These are phyloP conservation scores for Aptenodytes patagonicus DNA, from an alignment of 2,113 vertebrate genomes.

Conservation along the genomic window DNA sequence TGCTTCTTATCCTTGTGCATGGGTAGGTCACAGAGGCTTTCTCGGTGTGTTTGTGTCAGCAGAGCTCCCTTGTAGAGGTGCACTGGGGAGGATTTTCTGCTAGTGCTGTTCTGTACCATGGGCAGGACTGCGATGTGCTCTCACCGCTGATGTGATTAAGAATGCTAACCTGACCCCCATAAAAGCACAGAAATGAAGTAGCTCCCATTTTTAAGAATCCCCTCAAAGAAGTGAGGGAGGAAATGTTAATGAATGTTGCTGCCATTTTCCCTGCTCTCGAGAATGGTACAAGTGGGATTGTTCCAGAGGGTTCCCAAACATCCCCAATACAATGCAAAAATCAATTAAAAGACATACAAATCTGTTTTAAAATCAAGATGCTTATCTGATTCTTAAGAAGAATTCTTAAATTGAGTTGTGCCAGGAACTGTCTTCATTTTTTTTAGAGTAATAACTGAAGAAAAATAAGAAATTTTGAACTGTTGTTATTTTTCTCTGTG, in stretches of 20 bases:
- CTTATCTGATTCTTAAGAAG: neutral
- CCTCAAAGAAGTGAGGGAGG: neutral
- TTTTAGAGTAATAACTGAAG: neutral
- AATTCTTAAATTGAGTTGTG: neutral
- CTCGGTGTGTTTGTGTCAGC: accelerated
- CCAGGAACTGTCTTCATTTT: neutral
- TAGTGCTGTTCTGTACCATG: accelerated
- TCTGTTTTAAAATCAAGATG: neutral
- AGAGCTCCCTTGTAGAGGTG: neutral
- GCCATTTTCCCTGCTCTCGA: neutral
- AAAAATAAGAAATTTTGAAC: neutral
- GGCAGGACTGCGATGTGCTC: neutral
- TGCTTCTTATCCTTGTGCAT: neutral
- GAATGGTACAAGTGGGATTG: neutral
- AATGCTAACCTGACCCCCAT: neutral
- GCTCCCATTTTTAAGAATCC: neutral
- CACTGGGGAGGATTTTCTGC: neutral
- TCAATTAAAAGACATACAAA: neutral
- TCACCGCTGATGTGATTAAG: accelerated
- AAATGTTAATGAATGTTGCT: neutral
- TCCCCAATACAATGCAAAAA: neutral
- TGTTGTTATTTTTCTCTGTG: neutral
- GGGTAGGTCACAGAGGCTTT: neutral
- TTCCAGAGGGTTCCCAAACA: neutral
- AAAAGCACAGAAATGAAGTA: neutral